Evolutionary conservation across 37 sponge, comb jelly and placozoan genomes (phyloP), one percentile per base, ranked within the genome.

Genomic region (Hexactinellida sp.): DNA sequence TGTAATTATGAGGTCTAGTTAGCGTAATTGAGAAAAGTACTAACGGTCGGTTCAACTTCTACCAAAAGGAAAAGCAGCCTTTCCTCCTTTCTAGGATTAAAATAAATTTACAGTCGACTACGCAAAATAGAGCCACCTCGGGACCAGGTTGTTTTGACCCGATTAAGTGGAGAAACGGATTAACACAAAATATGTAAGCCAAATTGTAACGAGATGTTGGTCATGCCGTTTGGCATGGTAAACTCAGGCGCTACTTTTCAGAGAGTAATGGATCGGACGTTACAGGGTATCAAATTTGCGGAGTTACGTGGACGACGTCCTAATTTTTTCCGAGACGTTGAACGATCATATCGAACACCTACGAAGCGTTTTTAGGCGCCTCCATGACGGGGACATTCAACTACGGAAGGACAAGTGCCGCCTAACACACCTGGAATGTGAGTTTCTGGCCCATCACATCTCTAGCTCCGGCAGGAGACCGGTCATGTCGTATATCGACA

Each of bases 351-450:
- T 55, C 23, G 0, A 55, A 0, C 86, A 86, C 76, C 38, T 86
- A 0, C 1, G 28, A 0, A 5, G 36, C 34, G 82, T 86, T 0
- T 7, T 84, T 3, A 30, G 0, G 16, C 32, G 34, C 34, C 54
- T 51, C 52, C 1, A 36, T 34, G 38, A 36, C 36, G 86, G 71
- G 23, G 63, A 55, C 0, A 34, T 89, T 0, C 55, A 83, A 30
- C 36, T 89, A 38, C 82, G 83, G 39, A 86, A 84, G 1, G 21
- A 0, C 5, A 89, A 89, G 38, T 89, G 89, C 55, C 63, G 10
- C n/a, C 36, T 89, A 13, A 36, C 32, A 16, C 16, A 36, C 0
- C 55, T 16, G 36, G 76, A 86, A 38, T 83, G 86, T 0, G 55
- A 24, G 76, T 86, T 55, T 36, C 38, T 55, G 63, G 86, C 38